Percentiles rank a stretch among this genome's conserved stretches.
These are phyloP conservation scores for Neoaliturus tenellus DNA, from an alignment of 2,888 invertebrate species.

Conservation along the genomic window DNA sequence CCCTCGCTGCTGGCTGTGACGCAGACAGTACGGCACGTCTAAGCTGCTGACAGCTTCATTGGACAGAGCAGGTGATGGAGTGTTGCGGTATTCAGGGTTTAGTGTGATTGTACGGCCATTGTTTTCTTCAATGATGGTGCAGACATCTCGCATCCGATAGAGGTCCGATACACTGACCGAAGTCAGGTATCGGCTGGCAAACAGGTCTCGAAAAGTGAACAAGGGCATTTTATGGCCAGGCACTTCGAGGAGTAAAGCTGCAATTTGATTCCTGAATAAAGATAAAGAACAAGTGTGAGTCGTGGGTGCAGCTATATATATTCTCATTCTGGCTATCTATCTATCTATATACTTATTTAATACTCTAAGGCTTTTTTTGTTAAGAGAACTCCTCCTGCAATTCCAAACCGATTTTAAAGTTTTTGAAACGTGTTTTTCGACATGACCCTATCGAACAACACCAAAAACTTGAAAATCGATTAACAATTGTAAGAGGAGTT, in stretches of 20 bases:
- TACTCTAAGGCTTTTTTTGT: too few species aligned
- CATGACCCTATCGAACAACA: too few species aligned
- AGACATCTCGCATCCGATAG: constrained; percentile 85
- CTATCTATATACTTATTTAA: too few species aligned
- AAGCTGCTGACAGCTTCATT: background rate
- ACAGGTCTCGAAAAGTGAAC: constrained; percentile 88
- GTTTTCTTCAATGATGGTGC: constrained; percentile 82
- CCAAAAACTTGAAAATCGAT: too few species aligned
- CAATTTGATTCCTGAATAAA: constrained; percentile 71
- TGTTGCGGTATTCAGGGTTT: constrained; percentile 76
- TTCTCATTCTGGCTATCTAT: too few species aligned
- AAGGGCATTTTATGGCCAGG: constrained; percentile 85
- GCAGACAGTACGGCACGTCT: constrained; percentile 36
- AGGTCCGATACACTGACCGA: constrained; percentile 84
- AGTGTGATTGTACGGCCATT: constrained; percentile 84
- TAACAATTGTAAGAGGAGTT: too few species aligned
- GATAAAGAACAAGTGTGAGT: too few species aligned
- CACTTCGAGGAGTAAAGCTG: constrained; percentile 79
- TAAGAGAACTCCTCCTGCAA: too few species aligned
- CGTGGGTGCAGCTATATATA: too few species aligned
- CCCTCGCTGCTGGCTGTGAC: constrained; percentile 18
- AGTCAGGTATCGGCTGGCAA: constrained; percentile 87
- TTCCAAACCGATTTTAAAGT: too few species aligned
- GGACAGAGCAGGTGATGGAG: constrained; percentile 67
- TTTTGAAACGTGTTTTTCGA: too few species aligned